These are phyloP conservation scores for Hymenochirus boettgeri DNA, from an alignment of 2,113 vertebrate genomes.

Conservation along the genomic window DNA sequence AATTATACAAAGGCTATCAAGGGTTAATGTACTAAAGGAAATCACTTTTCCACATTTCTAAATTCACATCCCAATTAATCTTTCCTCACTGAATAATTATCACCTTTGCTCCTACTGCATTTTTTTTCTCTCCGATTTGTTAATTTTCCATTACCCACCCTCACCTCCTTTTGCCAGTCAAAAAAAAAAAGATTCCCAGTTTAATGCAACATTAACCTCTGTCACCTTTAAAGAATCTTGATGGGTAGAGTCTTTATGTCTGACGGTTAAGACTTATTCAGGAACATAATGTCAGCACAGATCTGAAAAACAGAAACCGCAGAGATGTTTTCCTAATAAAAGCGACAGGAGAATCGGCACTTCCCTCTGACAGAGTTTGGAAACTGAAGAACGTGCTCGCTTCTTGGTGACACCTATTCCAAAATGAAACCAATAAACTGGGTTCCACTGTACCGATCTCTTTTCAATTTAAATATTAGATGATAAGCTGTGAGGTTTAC, in stretches of 20 bases:
- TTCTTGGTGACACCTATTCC: no score
- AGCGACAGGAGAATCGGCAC: no score
- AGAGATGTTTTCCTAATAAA: no score
- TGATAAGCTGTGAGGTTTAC: no score
- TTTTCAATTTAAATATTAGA: no score
- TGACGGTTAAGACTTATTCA: conserved; percentile 23
- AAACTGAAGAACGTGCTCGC: no score
- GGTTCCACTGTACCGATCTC: no score
- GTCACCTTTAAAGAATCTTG: conserved; percentile 37
- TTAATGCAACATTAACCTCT: conserved; percentile 39
- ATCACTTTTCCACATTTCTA: conserved; percentile 16
- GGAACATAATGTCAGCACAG: conserved; percentile 31
- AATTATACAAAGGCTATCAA: not conserved
- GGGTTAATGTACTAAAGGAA: conserved; percentile 24
- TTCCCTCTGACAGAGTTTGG: no score
- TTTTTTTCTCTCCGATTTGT: conserved; percentile 26
- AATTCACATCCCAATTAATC: conserved; percentile 28
- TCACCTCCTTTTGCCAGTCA: conserved; percentile 36
- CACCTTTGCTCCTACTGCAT: conserved; percentile 28
- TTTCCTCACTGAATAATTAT: conserved; percentile 40
- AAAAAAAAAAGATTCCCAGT: conserved; percentile 26
- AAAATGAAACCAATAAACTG: no score
- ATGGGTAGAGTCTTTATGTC: conserved; percentile 31
- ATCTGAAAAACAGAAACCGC: conserved; percentile 26
- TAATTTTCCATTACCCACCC: conserved; percentile 32